Evolutionary conservation across 2,797 vertebrate genomes (phyloP).

Genomic region (Eulemur mongoz): DNA sequence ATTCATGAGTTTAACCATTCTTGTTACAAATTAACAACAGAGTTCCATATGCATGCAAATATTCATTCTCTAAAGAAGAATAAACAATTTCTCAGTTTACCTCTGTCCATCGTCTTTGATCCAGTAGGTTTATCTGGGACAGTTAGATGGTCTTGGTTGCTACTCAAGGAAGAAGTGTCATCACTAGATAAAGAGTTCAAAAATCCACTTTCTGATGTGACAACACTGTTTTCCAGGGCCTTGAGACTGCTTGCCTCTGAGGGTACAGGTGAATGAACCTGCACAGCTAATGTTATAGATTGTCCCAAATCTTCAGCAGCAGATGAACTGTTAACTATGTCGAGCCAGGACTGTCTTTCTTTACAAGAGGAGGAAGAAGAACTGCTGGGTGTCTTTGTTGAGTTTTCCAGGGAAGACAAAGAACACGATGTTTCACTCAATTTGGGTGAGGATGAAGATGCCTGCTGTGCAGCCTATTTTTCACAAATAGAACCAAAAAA

Average conservation of each 20-base stretch:
- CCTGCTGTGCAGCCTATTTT: slow-evolving; percentile 86
- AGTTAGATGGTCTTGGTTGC: slow-evolving; percentile 62
- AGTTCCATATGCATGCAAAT: not conserved
- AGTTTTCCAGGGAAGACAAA: slow-evolving; percentile 89
- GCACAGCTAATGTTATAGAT: slow-evolving; percentile 85
- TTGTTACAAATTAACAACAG: not conserved
- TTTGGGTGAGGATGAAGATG: slow-evolving; percentile 88
- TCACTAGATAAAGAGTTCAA: slow-evolving; percentile 71
- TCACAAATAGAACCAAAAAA: slow-evolving; percentile 65
- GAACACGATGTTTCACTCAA: slow-evolving; percentile 88
- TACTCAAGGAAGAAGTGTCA: slow-evolving; percentile 68
- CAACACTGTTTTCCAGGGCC: slow-evolving; percentile 44
- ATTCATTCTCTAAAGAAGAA: not conserved
- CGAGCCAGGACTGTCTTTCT: slow-evolving; percentile 90
- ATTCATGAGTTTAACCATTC: not conserved
- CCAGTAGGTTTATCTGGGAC: slow-evolving; percentile 72
- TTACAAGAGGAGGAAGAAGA: slow-evolving; percentile 89
- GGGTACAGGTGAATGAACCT: slow-evolving; percentile 82
- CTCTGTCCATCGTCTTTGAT: slow-evolving; percentile 78
- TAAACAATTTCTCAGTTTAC: slow-evolving; percentile 75
- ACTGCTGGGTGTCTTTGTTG: slow-evolving; percentile 87
- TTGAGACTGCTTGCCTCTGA: slow-evolving; percentile 63
- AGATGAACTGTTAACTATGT: slow-evolving; percentile 86
- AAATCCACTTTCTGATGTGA: slow-evolving; percentile 45
- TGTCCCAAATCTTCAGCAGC: slow-evolving; percentile 81